These are phyloP conservation scores for Operophtera brumata DNA, from an alignment of 2,888 invertebrate species.

Conservation along the genomic window DNA sequence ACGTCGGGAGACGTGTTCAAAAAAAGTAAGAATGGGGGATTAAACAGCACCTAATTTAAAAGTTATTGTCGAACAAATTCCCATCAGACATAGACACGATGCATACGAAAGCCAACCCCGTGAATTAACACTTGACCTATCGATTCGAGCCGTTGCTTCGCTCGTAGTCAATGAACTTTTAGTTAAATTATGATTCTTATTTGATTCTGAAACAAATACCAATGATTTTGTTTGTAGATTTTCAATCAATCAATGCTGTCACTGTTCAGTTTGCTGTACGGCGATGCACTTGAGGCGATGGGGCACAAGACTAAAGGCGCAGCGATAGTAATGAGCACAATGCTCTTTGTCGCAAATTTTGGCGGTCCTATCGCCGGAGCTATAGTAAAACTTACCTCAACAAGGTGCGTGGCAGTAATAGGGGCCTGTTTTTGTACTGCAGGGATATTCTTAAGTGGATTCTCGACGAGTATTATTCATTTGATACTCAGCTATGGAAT, in stretches of 20 bases:
- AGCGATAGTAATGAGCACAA: constrained; percentile 84
- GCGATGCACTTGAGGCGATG: constrained; percentile 82
- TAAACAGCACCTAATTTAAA: no score
- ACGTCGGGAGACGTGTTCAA: no score
- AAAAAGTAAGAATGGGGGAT: no score
- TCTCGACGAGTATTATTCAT: constrained; percentile 68
- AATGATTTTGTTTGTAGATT: constrained; percentile 68
- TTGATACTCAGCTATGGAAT: constrained; percentile 71
- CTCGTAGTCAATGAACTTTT: no score
- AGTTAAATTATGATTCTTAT: no score
- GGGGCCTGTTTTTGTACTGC: constrained; percentile 64
- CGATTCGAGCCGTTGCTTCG: no score
- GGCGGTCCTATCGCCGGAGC: constrained; percentile 86
- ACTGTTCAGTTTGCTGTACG: constrained; percentile 85
- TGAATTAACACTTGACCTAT: no score
- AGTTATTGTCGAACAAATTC: no score
- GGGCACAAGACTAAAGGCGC: constrained; percentile 84
- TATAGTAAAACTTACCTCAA: constrained; percentile 76
- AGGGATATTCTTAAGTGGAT: constrained; percentile 73
- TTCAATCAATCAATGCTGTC: constrained; percentile 87
- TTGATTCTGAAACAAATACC: no score
- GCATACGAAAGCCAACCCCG: no score
- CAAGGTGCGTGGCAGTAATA: constrained; percentile 66
- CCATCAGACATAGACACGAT: no score
- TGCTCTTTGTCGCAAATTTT: constrained; percentile 83